phyloP scores from a whole-genome alignment of 92 coral and sea anemone species.

The Palythoa grandis region DNA sequence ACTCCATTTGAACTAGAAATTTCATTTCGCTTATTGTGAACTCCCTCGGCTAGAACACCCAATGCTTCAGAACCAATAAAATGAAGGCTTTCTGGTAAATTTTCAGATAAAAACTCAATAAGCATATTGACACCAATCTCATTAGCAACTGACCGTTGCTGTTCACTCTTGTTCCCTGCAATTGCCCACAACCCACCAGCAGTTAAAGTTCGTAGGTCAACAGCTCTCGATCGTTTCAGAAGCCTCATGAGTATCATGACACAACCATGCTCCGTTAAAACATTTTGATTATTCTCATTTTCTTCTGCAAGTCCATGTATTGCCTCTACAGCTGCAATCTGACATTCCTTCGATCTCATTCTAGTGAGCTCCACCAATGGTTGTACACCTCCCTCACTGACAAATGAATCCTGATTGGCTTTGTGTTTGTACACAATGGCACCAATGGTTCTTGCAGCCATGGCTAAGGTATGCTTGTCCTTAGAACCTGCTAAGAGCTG shows the following conservation, averaged over 20 bases:
- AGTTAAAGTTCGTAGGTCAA: slow-evolving; percentile 78
- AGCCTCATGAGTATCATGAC: slow-evolving; percentile 91
- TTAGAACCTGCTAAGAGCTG: slow-evolving; percentile 73
- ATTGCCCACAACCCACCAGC: slow-evolving; percentile 99
- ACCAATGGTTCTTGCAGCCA: slow-evolving; percentile 85
- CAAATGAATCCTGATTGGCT: slow-evolving; percentile 91
- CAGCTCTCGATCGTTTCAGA: slow-evolving; percentile 81
- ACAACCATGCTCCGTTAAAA: slow-evolving; percentile 88
- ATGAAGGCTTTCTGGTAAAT: slow-evolving; percentile 80
- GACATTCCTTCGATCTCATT: slow-evolving; percentile 81
- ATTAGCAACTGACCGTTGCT: slow-evolving; percentile 81
- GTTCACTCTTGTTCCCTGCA: slow-evolving; percentile 84
- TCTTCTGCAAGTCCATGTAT: slow-evolving; percentile 79
- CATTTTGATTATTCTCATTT: slow-evolving; percentile 82
- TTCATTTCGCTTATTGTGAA: slow-evolving; percentile 88
- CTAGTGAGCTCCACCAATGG: slow-evolving; percentile 79
- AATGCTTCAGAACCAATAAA: slow-evolving; percentile 95
- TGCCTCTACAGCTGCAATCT: slow-evolving; percentile 92
- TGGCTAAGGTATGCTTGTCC: slow-evolving; percentile 85
- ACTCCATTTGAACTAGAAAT: slow-evolving; percentile 87
- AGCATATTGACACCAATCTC: slow-evolving; percentile 86
- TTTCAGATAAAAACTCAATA: slow-evolving; percentile 89
- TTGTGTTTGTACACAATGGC: slow-evolving; percentile 74
- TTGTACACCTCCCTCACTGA: slow-evolving; percentile 87
- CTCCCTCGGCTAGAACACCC: slow-evolving; percentile 90